Conservation (phyloP, 2,888 invertebrate species). For the Sinelater perroti region DNA sequence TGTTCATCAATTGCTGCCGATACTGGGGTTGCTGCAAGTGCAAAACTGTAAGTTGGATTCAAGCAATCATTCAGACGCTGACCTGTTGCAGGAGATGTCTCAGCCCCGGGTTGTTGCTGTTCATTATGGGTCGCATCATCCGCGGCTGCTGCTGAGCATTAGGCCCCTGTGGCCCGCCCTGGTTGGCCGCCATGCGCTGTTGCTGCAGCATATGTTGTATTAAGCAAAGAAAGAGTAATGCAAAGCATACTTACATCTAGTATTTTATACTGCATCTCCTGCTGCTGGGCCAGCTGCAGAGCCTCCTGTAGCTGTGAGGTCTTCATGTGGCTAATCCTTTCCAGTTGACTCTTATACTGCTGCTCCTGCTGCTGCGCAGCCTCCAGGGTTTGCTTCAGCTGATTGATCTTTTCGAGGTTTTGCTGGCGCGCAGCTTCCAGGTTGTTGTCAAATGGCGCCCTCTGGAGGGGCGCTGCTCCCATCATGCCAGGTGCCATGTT, state of each 20-base stretch:
- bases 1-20: constrained; percentile 68
- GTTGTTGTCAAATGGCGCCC: constrained; percentile 63
- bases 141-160: constrained; percentile 61
- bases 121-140: constrained; percentile 74
- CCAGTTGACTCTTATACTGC: constrained; percentile 81
- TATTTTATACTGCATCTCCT: constrained; percentile 81
- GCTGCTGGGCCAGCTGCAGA: constrained; percentile 79
- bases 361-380: constrained; percentile 82
- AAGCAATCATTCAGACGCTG: constrained; percentile 42
- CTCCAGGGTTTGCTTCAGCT: constrained; percentile 79
- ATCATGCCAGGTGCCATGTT: constrained; percentile 49
- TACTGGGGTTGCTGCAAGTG: constrained; percentile 72
- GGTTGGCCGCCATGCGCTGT: constrained; percentile 56
- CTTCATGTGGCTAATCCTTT: constrained; percentile 72
- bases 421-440: constrained; percentile 79
- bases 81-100: constrained; percentile 83
- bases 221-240: background rate
- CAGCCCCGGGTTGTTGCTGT: constrained; percentile 81
- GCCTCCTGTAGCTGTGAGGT: constrained; percentile 69
- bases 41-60: constrained; percentile 1
- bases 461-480: constrained; percentile 53
- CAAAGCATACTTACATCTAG: constrained; percentile 68
- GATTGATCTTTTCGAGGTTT: constrained; percentile 79
- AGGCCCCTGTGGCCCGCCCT: constrained; percentile 51
- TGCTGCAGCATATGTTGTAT: constrained; percentile 43